Percentiles rank a stretch among this genome's conserved stretches.
Evolutionary conservation across 2,797 vertebrate species (phyloP).

Genomic region (Bradypodion pumilum): DNA sequence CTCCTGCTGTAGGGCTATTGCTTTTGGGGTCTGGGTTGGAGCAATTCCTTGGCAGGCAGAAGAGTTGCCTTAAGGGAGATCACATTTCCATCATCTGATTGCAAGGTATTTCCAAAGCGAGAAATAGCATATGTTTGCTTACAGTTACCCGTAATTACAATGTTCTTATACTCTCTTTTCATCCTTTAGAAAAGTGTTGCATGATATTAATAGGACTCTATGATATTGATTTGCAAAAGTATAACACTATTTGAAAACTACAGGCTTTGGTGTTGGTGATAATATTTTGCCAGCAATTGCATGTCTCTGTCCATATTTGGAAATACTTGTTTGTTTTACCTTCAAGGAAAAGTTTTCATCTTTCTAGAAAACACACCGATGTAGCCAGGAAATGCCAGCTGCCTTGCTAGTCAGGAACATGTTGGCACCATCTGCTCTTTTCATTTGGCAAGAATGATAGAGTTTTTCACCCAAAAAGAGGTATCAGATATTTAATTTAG

Average conservation of each 20-base stretch:
- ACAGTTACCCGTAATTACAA: background rate
- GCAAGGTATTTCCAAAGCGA: background rate
- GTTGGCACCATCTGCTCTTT: conserved; percentile 28
- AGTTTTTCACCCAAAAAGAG: conserved; percentile 36
- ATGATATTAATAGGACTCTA: background rate
- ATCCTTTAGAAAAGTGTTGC: background rate
- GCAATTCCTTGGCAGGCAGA: too few relatives aligned
- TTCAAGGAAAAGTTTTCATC: conserved; percentile 51
- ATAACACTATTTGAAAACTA: background rate
- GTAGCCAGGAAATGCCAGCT: conserved; percentile 6
- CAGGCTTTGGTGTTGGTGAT: conserved; percentile 9
- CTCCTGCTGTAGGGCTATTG: too few relatives aligned
- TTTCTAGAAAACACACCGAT: background rate
- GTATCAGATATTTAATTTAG: conserved; percentile 16
- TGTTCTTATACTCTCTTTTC: background rate
- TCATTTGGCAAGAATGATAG: background rate
- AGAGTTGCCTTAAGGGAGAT: too few relatives aligned
- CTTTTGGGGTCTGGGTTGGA: too few relatives aligned
- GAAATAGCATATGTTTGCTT: background rate
- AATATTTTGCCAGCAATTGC: conserved; percentile 39
- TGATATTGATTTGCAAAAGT: background rate
- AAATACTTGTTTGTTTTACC: background rate
- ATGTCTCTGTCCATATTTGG: conserved; percentile 48
- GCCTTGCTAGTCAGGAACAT: conserved; percentile 34
- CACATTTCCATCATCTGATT: too few relatives aligned